Base-by-base conservation (phyloP, 2,113 vertebrate genomes). In the Gobio gobio region DNA sequence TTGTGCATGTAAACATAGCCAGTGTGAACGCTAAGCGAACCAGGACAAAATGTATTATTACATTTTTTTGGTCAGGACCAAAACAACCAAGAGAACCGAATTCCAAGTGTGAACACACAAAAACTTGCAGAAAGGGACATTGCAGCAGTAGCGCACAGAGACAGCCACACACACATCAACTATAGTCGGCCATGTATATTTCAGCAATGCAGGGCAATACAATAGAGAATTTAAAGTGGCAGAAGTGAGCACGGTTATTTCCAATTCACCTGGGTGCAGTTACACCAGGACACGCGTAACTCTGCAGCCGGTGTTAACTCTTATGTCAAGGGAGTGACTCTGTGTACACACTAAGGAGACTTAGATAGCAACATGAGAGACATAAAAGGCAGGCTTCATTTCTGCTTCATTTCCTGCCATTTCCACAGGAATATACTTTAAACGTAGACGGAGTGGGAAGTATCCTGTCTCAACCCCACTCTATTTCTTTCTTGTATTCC, bases 351-450 rank as follows among this genome's bases (percentile, higher is more conserved):
- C 86, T 90, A 89, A 87, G 87, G 77, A 43, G 3, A 87, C 82
- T 83, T 85, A 78, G 77, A 86, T 40, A 24, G 29, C 56, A 68
- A 83, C 74, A 78, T 78, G 88, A 56, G 80, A 87, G 74, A 91
- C 88, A 90, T 89, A 90, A 89, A 90, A 88, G 83, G 76, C 51
- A n/a, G 85, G 83, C 26, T 72, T 89, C 18, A 88, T 83, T 92
- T 94, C 90, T 90, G 89, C 88, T 72, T 92, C 90, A 90, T 72
- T 90, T 89, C 88, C 86, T 89, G 78, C 72, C 84, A 89, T 92
- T 93, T 92, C 88, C 88, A 87, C 88, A 87, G 90, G 93, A 93
- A 94, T 92, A 90, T 90, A 93, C 89, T 91, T 91, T 86, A 47
- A 36, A 73, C 91, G 89, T 89, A 84, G 20, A 86, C 86, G 88